A percentile compares a stretch with the other conserved stretches of the same genome.
Evolutionary conservation across 2,113 vertebrate species (phyloP).

Genomic region (Aptenodytes forsteri): DNA sequence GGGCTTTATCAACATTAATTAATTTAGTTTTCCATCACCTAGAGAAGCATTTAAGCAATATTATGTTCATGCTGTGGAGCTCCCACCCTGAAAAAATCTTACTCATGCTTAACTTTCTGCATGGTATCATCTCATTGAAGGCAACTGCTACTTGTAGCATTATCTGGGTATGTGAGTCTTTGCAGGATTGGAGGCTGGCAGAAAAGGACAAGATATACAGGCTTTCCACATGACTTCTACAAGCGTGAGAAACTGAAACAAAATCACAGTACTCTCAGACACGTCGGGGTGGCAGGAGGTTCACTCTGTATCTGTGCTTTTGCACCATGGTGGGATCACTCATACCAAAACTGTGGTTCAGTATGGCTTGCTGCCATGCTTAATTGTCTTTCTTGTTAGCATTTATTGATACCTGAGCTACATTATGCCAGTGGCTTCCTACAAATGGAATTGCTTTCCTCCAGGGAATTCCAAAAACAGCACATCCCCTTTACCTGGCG

Average conservation of each 20-base stretch:
- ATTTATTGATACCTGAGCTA: background rate
- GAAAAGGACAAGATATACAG: background rate
- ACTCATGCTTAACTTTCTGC: background rate
- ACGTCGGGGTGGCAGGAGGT: fast-evolving
- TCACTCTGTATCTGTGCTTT: background rate
- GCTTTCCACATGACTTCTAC: background rate
- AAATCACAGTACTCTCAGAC: background rate
- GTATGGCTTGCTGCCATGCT: background rate
- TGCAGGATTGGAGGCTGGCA: background rate
- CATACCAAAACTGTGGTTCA: background rate
- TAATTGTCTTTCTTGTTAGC: background rate
- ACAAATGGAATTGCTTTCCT: background rate
- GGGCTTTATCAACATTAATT: constrained; percentile 40
- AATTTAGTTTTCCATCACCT: constrained; percentile 31
- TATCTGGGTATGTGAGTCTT: background rate
- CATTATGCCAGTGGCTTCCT: background rate
- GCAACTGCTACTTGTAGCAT: background rate
- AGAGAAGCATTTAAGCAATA: constrained; percentile 12
- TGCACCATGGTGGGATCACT: background rate
- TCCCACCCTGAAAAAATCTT: background rate
- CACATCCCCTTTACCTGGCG: fast-evolving
- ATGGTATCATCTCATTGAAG: background rate
- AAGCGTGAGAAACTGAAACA: background rate
- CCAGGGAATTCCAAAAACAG: background rate
- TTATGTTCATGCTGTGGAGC: background rate